These are phyloP conservation scores for Myiozetetes cayanensis DNA, from an alignment of 2,113 vertebrate species.

Conservation along the genomic window DNA sequence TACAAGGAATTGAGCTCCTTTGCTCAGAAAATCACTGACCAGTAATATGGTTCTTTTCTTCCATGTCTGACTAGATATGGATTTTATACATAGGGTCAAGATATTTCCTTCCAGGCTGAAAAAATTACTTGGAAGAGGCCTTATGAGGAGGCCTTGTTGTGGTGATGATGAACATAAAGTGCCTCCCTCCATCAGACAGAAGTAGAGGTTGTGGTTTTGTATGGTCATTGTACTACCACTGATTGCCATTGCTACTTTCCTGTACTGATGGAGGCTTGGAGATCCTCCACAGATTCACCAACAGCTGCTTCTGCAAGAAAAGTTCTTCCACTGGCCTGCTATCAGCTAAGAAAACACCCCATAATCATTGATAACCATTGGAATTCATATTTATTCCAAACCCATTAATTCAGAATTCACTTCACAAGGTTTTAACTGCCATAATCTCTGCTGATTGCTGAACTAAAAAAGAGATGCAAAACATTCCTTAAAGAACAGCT, in stretches of 20 bases:
- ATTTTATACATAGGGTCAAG: background rate
- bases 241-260: background rate
- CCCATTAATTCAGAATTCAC: background rate
- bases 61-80: background rate
- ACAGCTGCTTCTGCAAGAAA: background rate
- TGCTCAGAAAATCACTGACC: background rate
- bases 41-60: background rate
- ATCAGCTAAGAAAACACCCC: background rate
- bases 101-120: background rate
- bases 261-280: background rate
- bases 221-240: background rate
- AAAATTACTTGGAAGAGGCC: background rate
- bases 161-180: background rate
- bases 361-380: background rate
- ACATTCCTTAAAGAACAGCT: background rate
- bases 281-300: accelerated
- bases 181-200: background rate
- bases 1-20: background rate
- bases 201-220: background rate
- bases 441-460: background rate
- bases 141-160: background rate
- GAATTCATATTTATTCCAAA: conserved; percentile 13
- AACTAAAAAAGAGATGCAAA: background rate
- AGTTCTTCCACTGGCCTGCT: background rate
- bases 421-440: background rate